phyloP scores from a whole-genome alignment of 1,140 invertebrate genomes.

The Platyura marginata region DNA sequence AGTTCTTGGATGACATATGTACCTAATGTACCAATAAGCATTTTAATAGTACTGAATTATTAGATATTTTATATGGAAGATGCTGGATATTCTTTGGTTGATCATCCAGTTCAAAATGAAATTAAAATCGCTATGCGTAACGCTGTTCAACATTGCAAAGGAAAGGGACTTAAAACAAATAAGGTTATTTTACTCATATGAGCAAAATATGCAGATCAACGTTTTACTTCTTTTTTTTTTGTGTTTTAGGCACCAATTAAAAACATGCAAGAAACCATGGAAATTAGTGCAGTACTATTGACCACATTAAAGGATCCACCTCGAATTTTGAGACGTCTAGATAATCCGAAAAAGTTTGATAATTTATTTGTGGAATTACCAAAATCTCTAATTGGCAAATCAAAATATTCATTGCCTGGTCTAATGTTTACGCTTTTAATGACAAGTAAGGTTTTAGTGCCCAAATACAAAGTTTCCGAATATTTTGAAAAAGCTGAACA shows the following conservation, averaged over 20 bases:
- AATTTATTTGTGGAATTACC: conserved; percentile 21
- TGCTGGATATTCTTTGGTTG: conserved; percentile 28
- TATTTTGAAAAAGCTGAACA: conserved; percentile 18
- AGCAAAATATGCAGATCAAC: no score
- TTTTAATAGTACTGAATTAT: no score
- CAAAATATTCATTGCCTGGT: conserved; percentile 22
- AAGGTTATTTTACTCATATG: no score
- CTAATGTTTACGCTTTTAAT: conserved; percentile 22
- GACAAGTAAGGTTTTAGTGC: conserved; percentile 24
- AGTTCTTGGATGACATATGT: no score
- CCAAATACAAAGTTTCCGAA: conserved; percentile 9
- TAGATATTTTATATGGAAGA: conserved; percentile 40
- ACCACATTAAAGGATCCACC: conserved; percentile 30
- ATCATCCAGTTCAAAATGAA: conserved; percentile 26
- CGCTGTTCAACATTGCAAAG: conserved; percentile 25
- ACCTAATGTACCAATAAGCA: no score
- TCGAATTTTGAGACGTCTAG: conserved; percentile 26
- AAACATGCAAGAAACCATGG: conserved; percentile 27
- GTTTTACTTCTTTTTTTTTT: no score
- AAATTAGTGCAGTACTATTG: conserved; percentile 28
- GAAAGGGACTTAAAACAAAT: conserved; percentile 8
- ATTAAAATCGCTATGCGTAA: conserved; percentile 28
- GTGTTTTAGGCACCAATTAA: conserved; percentile 22
- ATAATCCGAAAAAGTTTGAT: conserved; percentile 21
- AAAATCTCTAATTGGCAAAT: conserved; percentile 24